These are phyloP conservation scores for Octonoba sinensis DNA, from an alignment of 2,888 invertebrate species.

Conservation along the genomic window DNA sequence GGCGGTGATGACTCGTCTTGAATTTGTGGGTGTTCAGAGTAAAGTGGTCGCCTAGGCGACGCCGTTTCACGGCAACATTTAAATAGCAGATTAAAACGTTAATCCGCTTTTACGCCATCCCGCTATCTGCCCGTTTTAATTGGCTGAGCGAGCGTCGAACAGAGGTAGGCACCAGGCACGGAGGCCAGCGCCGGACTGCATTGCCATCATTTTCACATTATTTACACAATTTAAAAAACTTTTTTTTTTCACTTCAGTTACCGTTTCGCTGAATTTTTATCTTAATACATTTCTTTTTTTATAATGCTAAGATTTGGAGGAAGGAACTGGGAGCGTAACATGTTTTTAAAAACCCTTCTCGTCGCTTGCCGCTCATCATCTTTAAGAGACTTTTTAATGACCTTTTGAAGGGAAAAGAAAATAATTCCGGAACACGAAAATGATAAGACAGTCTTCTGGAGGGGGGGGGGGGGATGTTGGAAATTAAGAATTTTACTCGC, in stretches of 20 bases:
- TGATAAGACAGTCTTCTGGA: no score
- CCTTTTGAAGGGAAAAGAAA: constrained; percentile 23
- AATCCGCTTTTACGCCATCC: constrained; percentile 62
- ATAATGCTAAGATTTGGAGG: neutral
- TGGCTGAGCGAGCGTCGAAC: constrained; percentile 36
- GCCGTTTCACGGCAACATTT: constrained; percentile 64
- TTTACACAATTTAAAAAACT: constrained; percentile 61
- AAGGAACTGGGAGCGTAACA: neutral
- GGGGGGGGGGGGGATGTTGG: no score
- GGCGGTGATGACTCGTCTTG: no score
- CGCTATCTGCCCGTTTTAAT: constrained; percentile 63
- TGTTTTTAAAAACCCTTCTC: constrained; percentile 31
- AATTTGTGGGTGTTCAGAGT: no score
- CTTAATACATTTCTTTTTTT: constrained; percentile 10
- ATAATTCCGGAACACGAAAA: neutral
- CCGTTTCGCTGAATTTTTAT: constrained; percentile 13
- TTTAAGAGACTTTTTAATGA: constrained; percentile 55
- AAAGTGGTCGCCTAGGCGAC: constrained; percentile 39
- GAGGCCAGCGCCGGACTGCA: constrained; percentile 38
- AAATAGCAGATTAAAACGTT: constrained; percentile 64
- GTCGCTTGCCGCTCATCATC: constrained; percentile 40
- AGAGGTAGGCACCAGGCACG: constrained; percentile 38
- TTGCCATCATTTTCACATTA: constrained; percentile 62
- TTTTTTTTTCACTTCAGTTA: neutral
- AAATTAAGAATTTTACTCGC: no score